These are phyloP conservation scores for Himalopsyche japonica DNA, from an alignment of 2,888 invertebrate genomes.

Conservation along the genomic window DNA sequence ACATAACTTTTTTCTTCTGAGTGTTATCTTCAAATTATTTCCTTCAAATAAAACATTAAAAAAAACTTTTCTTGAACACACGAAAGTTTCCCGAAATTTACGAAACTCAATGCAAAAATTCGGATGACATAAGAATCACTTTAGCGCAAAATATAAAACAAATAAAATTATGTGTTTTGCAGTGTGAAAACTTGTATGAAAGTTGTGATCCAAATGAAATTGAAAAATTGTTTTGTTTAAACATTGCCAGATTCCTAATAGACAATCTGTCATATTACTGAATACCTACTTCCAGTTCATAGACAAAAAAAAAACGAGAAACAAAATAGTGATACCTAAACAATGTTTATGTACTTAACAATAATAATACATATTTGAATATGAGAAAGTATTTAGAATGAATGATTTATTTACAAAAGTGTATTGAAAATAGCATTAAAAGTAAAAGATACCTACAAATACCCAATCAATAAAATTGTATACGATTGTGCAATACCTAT, in stretches of 20 bases:
- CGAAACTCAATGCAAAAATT: neutral
- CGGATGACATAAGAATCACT: neutral
- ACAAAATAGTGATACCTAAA: neutral
- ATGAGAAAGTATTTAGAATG: neutral
- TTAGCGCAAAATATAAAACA: neutral
- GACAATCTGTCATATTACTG: neutral
- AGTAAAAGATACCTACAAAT: neutral
- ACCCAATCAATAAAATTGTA: slow-evolving; percentile 19
- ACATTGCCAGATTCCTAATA: neutral
- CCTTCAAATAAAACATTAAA: neutral
- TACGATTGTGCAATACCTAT: slow-evolving; percentile 36
- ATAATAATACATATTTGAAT: neutral
- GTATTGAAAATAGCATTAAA: neutral
- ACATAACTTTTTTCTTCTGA: neutral
- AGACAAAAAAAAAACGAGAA: neutral
- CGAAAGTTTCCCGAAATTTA: neutral
- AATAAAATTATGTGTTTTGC: neutral
- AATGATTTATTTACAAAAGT: neutral
- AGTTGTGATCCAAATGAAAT: neutral
- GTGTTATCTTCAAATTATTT: neutral
- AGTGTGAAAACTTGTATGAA: neutral
- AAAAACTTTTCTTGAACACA: neutral
- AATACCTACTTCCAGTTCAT: neutral
- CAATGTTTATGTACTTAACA: neutral
- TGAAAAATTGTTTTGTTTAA: neutral